Base-by-base conservation (phyloP, 2,797 vertebrate genomes). In the Merluccius polli region DNA sequence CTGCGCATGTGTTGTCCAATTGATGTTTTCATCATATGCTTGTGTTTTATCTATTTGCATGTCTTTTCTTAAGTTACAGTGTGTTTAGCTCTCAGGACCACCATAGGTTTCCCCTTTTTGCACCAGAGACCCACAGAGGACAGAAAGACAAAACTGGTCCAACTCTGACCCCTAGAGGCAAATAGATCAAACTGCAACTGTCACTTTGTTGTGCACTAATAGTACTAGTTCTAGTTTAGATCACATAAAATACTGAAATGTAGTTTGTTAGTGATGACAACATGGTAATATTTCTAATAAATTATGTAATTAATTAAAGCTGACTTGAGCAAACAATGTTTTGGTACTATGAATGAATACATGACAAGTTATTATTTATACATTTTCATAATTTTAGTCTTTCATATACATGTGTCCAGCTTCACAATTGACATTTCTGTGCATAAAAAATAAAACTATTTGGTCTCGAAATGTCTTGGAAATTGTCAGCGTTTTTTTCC, bases 101-200 rank as follows among this genome's bases (percentile, higher is more conserved):
- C n/a, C n/a, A n/a, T 8, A 35, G 33, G 8, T 3, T 35, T 35
- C 33, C 48, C 48, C 48, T 21, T 52, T 52, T n/a, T 52, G 48
- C 48, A 52, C 48, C 48, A n/a, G 18, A 74, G 48, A 63, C 72
- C 59, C 9, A 74, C 73, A 74, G n/a, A 72, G 31, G 35, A 15
- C 1, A n/a, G 31, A 71, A 8, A n/a, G 18, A 0, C 30, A 85
- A 86, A 73, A 78, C 71, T 75, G 72, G 88, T 89, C 79, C 72
- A 30, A 82, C 36, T 78, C 85, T 89, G 89, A 90, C 91, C 87
- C 82, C 91, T 89, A 86, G 75, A 86, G 91, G 89, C 59, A 21
- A 0, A 79, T 27, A 44, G 65, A 31, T 24, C 4, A 13, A 79
- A 87, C 75, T 85, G 74, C 68, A 75, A 44, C 27, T 48, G 29